These are phyloP conservation scores for Cisticola juncidis DNA, from an alignment of 2,113 vertebrate species.

Conservation along the genomic window DNA sequence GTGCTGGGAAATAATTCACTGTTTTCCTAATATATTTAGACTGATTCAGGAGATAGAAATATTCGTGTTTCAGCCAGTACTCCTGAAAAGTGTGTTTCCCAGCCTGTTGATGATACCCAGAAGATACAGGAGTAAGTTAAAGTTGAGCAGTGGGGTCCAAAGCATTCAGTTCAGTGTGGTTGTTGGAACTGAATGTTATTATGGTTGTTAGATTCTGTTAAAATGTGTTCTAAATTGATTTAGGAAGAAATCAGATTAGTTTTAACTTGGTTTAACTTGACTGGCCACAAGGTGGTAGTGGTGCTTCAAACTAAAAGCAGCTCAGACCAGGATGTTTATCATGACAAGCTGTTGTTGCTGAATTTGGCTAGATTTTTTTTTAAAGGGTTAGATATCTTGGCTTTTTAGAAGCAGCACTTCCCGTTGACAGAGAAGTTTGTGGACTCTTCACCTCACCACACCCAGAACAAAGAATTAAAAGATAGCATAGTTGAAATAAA, in stretches of 20 bases:
- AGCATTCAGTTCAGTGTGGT: background rate
- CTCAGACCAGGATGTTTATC: background rate
- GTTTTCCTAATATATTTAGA: background rate
- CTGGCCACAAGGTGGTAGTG: constrained; percentile 58
- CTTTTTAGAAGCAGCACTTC: background rate
- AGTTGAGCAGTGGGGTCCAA: background rate
- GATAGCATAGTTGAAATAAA: constrained; percentile 19
- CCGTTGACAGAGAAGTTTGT: background rate
- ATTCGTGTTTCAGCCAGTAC: background rate
- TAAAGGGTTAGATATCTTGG: background rate
- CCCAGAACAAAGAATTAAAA: constrained; percentile 29
- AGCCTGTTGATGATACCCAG: background rate
- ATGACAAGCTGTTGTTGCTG: background rate
- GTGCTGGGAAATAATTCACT: background rate
- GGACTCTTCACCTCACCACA: constrained; percentile 29
- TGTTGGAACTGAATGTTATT: background rate
- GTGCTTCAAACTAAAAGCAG: constrained; percentile 17
- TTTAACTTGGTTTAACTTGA: background rate
- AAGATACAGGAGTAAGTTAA: background rate
- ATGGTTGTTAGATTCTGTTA: background rate
- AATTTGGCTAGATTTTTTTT: background rate
- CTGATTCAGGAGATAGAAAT: background rate
- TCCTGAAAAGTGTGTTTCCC: background rate
- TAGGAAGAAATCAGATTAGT: background rate
- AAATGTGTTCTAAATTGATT: background rate